Base-by-base conservation (phyloP, 2,797 vertebrate genomes). In the Poeciliopsis presidionis region DNA sequence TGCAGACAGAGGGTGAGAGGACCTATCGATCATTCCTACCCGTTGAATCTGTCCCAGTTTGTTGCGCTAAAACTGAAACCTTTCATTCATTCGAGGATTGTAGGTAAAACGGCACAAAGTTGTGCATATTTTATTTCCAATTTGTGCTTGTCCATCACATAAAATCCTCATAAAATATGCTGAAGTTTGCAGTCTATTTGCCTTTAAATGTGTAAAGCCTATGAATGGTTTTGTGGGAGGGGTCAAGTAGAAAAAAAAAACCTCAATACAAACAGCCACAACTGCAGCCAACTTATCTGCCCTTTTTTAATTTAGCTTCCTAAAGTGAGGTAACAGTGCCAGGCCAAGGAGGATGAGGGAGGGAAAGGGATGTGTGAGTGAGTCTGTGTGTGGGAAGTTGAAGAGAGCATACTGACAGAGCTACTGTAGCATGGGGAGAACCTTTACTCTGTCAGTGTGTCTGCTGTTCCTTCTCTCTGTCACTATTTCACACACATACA, bases 311-410 rank as follows among this genome's bases (percentile, higher is more conserved):
- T 86, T 89, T 85, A 85, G 84, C 81, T 82, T 88, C 83, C 87
- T 87, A 89, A 61, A 92, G 84, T 80, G 80, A 77, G 84, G 85
- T 86, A 85, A 87, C 49, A 72, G 86, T 89, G 90, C 84, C 89
- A 91, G 83, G 81, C 43, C 73, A 76, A 83, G 79, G 73, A 70
- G 79, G 74, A 47, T n/a, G 51, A 51, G 53, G 73, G 72, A 74
- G 73, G 80, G 79, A 59, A 53, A 49, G 61, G 72, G 75, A 73
- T 57, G 69, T 73, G 43, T 72, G 55, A 9, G 22, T 72, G 59
- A 36, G 33, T 36, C 28, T 72, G 59, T 63, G 30, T 63, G 59
- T 63, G 69, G 39, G 53, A 73, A 69, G 84, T 87, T 70, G 79
- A 82, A 80, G 76, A 81, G 73, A 65, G 57, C 49, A 67, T 82